These are phyloP conservation scores for Rhombomys opimus DNA, from an alignment of 2,113 vertebrate species.

Conservation along the genomic window DNA sequence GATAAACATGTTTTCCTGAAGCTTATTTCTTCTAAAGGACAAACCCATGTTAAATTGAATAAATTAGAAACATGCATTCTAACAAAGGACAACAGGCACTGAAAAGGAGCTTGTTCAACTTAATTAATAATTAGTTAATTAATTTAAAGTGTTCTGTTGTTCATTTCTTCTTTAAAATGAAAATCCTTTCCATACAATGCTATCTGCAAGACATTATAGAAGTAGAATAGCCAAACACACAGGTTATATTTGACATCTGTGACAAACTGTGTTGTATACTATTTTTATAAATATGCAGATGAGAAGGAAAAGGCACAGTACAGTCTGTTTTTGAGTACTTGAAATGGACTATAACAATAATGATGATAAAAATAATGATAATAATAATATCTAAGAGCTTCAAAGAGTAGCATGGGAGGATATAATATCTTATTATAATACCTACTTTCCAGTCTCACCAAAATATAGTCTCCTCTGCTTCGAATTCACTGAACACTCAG, in stretches of 20 bases:
- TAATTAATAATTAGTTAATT: background rate
- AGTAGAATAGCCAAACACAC: background rate
- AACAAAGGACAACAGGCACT: conserved; percentile 8
- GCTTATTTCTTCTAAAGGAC: background rate
- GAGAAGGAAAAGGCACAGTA: conserved; percentile 16
- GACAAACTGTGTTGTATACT: conserved; percentile 47
- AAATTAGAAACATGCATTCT: conserved; percentile 40
- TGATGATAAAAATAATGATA: background rate
- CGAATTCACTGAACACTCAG: background rate
- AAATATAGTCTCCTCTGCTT: background rate
- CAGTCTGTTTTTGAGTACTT: conserved; percentile 35
- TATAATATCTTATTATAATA: background rate
- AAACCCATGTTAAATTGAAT: conserved; percentile 7
- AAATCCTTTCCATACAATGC: conserved; percentile 3
- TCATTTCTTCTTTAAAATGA: background rate
- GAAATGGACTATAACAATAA: conserved; percentile 30
- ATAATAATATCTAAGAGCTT: background rate
- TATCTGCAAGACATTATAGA: background rate
- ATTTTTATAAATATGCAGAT: conserved; percentile 43
- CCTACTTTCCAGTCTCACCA: background rate
- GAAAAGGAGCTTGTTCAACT: conserved; percentile 25
- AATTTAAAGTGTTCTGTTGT: conserved; percentile 56
- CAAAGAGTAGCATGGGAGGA: background rate
- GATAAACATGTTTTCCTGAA: conserved; percentile 19
- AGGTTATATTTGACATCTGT: background rate